Evolutionary conservation across 2,797 vertebrate genomes (phyloP), one percentile per base, ranked within the genome.

Genomic region (Acanthurus tractus): DNA sequence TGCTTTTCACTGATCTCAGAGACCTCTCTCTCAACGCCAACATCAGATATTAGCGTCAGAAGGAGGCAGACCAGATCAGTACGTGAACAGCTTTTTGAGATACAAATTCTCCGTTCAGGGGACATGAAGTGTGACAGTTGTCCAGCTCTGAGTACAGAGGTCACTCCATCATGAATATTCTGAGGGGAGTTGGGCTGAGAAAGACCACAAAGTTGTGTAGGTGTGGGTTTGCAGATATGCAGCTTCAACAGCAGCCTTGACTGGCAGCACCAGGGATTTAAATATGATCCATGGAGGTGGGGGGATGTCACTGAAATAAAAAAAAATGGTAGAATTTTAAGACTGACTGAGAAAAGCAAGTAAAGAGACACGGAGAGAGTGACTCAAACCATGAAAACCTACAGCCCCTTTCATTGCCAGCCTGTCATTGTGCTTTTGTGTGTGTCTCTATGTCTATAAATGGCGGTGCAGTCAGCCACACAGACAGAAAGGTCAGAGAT

Each of bases 401-500:
- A 44, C 76, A 66, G 77, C 25, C 64, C 77, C 61, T 68, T 72
- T 74, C 54, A 70, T 29, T 58, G 61, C 23, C 42, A 18, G 49
- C 34, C 38, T 42, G 23, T 44, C 12, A 13, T 13, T 14, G 42
- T 44, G 42, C 12, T 4, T 44, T 13, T 42, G 48, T n/a, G 8
- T 22, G n/a, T 4, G 49, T 50, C 45, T 63, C 70, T 8, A 1
- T 64, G 79, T 85, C 68, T 83, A 63, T 86, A 86, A 89, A 82
- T 81, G 85, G 67, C 25, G 46, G 50, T 18, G 72, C 81, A 78
- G 87, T 70, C 71, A 78, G 74, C 82, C 74, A 53, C 71, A 67
- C 53, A 71, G 84, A 84, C 84, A 82, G 87, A 87, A 89, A 89
- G 89, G 90, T 91, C 89, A 92, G 74, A 76, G 76, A 87, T 70